Percentiles rank a stretch among this genome's conserved stretches.
Conservation (phyloP, 64 coral and sea anemone species). For the Dendrophyllia cribrosa region DNA sequence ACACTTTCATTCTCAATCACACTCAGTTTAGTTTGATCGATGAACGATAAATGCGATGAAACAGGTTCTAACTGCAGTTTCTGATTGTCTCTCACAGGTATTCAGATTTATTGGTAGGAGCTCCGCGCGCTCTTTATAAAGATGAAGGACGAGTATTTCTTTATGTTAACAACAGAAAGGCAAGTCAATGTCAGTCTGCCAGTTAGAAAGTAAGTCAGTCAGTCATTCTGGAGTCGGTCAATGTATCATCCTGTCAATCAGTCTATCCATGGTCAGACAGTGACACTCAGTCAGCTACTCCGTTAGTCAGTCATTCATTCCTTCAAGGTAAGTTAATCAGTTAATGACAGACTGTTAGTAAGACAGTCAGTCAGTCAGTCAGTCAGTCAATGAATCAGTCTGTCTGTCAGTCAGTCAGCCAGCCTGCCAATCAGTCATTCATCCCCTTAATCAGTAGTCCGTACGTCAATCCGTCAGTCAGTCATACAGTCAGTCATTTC, state of each 20-base stretch:
- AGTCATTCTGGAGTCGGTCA: not conserved
- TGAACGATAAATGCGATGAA: not conserved
- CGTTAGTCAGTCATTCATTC: too few species aligned
- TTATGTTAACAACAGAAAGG: conserved; percentile 86
- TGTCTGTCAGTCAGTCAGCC: too few species aligned
- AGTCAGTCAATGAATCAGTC: not conserved
- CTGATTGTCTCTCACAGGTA: conserved; percentile 15
- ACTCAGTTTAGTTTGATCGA: too few species aligned
- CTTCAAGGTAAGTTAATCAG: not conserved
- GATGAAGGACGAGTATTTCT: conserved; percentile 88
- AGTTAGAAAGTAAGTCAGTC: not conserved
- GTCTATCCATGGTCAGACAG: too few species aligned
- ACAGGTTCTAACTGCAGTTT: not conserved
- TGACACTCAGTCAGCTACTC: not conserved
- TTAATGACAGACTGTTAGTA: too few species aligned
- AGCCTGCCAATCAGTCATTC: too few species aligned
- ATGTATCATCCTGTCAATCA: not conserved
- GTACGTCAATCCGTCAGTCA: too few species aligned
- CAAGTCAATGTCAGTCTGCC: not conserved
- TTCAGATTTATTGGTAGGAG: conserved; percentile 88
- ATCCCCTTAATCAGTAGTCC: too few species aligned
- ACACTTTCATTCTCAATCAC: too few species aligned
- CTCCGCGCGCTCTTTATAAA: conserved; percentile 54
- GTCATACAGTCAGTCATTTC: too few species aligned
- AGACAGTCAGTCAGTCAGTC: not conserved